Evolutionary conservation across 2,888 invertebrate species (phyloP), one percentile per base, ranked within the genome.

Genomic region (Yponomeuta malinellus): DNA sequence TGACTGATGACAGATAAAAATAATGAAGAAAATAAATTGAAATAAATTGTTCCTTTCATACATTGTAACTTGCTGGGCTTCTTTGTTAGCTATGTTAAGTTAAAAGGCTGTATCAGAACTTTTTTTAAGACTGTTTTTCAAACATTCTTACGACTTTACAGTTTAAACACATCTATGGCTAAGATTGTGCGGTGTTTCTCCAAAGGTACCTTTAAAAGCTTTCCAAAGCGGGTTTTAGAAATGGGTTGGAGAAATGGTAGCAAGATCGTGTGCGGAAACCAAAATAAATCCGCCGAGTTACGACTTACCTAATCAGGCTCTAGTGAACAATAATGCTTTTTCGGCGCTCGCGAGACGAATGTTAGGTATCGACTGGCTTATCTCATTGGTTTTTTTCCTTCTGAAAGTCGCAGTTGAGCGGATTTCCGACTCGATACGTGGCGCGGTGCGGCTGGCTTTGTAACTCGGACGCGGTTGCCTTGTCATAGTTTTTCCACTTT

Each of bases 371-470:
- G 78, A 77, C 75, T 75, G 75, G 78, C 79, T 81, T 81, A 81
- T 81, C 81, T 77, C 74, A 15, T 59, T 72, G 74, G 72, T 74
- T 76, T 76, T 72, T 77, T 78, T 81, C 80, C 79, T 75, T 78
- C 73, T 78, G 74, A 78, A 78, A 79, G 77, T 77, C 77, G 72
- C 76, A 73, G 73, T 74, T 74, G 72, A 76, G 73, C 81, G 81
- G 81, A 81, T 73, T 75, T 81, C 81, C 81, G 80, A 72, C 71
- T 74, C 73, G 80, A 80, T 81, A 80, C 79, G 76, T 68, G 23
- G 68, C 6, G 78, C 70, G 74, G 74, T 72, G 73, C 75, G 12
- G 23, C 68, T 48, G 68, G 48, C 68, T 43, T 68, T 68, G 68
- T 48, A n/a, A 10, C 65, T 65, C 33, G 6, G 8, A 9, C 29